These are phyloP conservation scores for Neotoma lepida DNA, from an alignment of 2,113 vertebrate genomes.

Conservation along the genomic window DNA sequence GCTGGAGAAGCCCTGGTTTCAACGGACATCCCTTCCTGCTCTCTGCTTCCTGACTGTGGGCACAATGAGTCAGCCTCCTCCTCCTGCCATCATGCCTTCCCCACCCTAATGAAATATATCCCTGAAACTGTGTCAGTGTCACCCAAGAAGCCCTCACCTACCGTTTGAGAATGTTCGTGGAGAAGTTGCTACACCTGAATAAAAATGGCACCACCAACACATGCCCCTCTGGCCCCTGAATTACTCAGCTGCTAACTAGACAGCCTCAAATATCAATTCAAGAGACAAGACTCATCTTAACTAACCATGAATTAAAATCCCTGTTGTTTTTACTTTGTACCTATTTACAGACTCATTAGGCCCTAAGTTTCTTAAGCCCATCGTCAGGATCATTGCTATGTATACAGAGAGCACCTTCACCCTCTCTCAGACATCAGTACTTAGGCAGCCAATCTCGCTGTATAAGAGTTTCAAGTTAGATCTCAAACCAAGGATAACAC, in stretches of 20 bases:
- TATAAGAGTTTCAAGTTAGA: not conserved
- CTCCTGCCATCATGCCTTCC: not conserved
- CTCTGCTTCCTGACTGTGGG: not conserved
- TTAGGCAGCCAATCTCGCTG: not conserved
- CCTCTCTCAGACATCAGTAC: not conserved
- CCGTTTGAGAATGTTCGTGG: not conserved
- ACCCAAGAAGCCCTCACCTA: not conserved
- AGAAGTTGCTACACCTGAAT: not conserved
- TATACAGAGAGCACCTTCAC: not conserved
- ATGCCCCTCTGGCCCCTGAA: not conserved
- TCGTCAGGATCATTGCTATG: not conserved
- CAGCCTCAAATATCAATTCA: not conserved
- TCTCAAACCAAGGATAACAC: not conserved
- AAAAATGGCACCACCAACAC: not conserved
- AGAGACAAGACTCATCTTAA: not conserved
- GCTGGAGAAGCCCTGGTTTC: not conserved
- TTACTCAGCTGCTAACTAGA: not conserved
- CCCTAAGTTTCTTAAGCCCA: not conserved
- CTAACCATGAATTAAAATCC: not conserved
- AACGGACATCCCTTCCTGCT: not conserved
- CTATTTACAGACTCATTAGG: not conserved
- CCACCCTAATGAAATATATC: not conserved
- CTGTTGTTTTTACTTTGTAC: not conserved
- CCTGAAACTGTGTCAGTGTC: not conserved
- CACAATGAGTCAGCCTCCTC: not conserved